Evolutionary conservation across 2,113 vertebrate species (phyloP).

Genomic region (Tiliqua scincoides): DNA sequence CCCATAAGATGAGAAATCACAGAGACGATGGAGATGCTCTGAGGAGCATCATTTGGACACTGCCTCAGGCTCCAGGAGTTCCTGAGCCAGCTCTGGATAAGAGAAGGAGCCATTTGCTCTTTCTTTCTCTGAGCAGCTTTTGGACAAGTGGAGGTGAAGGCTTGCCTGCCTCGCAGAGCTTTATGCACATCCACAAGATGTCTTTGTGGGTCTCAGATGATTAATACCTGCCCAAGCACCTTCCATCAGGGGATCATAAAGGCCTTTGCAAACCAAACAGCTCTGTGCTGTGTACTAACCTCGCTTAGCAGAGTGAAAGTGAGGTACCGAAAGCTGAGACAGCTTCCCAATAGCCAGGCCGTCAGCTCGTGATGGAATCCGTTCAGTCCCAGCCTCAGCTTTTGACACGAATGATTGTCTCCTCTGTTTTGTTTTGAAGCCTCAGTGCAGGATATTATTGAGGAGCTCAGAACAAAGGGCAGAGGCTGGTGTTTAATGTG

Average conservation of each 20-base stretch:
- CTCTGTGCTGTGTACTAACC: not conserved
- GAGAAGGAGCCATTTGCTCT: too few species aligned
- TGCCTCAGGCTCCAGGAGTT: too few species aligned
- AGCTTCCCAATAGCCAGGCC: not conserved
- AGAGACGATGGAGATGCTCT: too few species aligned
- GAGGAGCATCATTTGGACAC: too few species aligned
- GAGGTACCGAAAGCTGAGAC: not conserved
- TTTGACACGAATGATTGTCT: not conserved
- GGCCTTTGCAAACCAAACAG: not conserved
- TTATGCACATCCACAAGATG: not conserved
- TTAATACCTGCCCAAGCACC: not conserved
- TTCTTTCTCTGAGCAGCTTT: not conserved
- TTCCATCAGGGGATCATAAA: not conserved
- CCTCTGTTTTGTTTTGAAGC: not conserved
- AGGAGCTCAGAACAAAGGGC: constrained; percentile 42
- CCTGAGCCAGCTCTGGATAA: too few species aligned
- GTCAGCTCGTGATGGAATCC: not conserved
- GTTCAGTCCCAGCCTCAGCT: not conserved
- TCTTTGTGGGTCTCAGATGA: not conserved
- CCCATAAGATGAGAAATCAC: too few species aligned
- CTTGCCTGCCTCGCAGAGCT: not conserved
- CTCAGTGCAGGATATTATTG: not conserved
- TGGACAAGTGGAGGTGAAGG: not conserved
- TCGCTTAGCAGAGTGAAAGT: not conserved
- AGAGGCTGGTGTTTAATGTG: constrained; percentile 32